Evolutionary conservation across 1,140 invertebrate species (phyloP).

Genomic region (Araneus ventricosus): DNA sequence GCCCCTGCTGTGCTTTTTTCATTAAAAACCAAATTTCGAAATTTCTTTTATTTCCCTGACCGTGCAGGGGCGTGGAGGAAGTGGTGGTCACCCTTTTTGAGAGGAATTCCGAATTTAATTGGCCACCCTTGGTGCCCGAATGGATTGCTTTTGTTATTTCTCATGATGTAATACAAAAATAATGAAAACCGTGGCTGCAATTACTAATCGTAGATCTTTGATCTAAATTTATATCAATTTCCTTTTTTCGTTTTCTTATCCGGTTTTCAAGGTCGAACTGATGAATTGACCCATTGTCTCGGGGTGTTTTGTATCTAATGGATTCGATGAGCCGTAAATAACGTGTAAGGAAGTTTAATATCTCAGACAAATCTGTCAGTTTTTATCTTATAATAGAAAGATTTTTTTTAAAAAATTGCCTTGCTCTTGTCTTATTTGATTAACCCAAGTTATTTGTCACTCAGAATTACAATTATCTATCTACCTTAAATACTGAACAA

Average conservation of each 20-base stretch:
- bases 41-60: neutral
- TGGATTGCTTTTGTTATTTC: neutral
- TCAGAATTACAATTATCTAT: no score
- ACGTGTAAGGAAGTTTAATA: no score
- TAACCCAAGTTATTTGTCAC: no score
- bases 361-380: no score
- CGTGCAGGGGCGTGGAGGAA: neutral
- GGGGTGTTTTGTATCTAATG: neutral
- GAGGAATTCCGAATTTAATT: neutral
- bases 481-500: no score
- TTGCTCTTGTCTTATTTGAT: no score
- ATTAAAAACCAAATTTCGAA: constrained; percentile 34
- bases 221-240: constrained; percentile 19
- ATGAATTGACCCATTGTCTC: constrained; percentile 9
- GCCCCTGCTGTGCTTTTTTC: constrained; percentile 14
- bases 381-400: no score
- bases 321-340: neutral
- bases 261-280: neutral
- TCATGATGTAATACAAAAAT: neutral
- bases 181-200: neutral
- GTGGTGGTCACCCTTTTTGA: neutral
- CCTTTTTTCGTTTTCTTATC: neutral
- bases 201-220: constrained; percentile 2
- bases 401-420: no score
- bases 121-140: constrained; percentile 3